These are phyloP conservation scores for Stigmatopora argus DNA, from an alignment of 2,113 vertebrate genomes.

Conservation along the genomic window DNA sequence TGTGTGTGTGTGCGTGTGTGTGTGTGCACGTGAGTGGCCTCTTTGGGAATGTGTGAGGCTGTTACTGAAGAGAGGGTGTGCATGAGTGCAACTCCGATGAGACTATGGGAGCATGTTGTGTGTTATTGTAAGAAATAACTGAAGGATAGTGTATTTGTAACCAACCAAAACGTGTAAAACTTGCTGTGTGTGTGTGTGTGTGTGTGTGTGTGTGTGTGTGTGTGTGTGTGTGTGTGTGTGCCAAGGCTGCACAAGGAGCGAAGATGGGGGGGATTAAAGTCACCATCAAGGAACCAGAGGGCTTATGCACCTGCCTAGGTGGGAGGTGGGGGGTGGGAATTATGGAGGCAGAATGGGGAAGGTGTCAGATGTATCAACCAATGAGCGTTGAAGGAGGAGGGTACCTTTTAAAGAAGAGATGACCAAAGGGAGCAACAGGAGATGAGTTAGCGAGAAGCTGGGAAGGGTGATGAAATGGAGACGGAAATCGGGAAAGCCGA, in stretches of 20 bases:
- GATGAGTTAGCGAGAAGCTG: slow-evolving; percentile 14
- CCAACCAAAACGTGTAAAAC: too few species aligned
- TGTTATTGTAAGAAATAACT: too few species aligned
- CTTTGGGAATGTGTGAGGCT: too few species aligned
- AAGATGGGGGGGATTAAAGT: slow-evolving; percentile 35
- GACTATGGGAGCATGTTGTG: too few species aligned
- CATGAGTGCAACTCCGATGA: too few species aligned
- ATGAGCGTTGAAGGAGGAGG: slow-evolving; percentile 1
- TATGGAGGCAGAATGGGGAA: not conserved
- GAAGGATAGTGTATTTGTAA: too few species aligned
- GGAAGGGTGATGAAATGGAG: slow-evolving; percentile 54
- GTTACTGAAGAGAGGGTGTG: too few species aligned
- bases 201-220: not conserved
- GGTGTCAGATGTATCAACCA: slow-evolving; percentile 14
- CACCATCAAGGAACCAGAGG: slow-evolving; percentile 38
- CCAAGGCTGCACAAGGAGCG: slow-evolving; percentile 29
- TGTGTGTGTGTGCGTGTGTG: too few species aligned
- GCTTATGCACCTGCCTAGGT: slow-evolving; percentile 29
- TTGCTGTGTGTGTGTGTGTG: too few species aligned
- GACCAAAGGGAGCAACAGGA: slow-evolving; percentile 36
- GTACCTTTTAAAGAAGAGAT: slow-evolving; percentile 30
- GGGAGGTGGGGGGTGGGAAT: slow-evolving; percentile 3
- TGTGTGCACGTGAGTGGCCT: too few species aligned
- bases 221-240: slow-evolving; percentile 17
- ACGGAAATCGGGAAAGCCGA: slow-evolving; percentile 59